A percentile compares a stretch with the other conserved stretches of the same genome.
These are phyloP conservation scores for Trichoplusia ni DNA, from an alignment of 1,140 invertebrate species.

Conservation along the genomic window DNA sequence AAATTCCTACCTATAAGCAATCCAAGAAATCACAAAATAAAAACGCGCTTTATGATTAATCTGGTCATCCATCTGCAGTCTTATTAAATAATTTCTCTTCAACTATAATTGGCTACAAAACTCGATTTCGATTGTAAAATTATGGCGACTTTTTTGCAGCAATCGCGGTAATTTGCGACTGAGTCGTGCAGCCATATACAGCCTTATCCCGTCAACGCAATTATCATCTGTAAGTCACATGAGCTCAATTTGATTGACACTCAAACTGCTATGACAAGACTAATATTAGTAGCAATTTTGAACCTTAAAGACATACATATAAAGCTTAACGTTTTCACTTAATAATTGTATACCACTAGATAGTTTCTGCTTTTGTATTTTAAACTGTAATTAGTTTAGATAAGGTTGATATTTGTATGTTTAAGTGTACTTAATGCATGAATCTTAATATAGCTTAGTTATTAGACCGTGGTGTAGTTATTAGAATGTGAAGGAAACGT, in stretches of 20 bases:
- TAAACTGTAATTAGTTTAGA: no score
- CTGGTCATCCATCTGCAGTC: background rate
- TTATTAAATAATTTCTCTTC: background rate
- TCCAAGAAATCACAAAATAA: no score
- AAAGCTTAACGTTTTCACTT: no score
- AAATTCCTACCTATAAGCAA: no score
- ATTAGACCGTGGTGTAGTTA: background rate
- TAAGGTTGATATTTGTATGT: background rate
- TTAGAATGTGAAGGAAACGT: background rate
- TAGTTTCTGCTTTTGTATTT: no score
- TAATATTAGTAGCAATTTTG: background rate
- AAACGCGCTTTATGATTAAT: no score
- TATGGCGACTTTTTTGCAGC: background rate
- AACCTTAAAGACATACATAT: no score
- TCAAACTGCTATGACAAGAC: no score
- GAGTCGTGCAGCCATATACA: background rate
- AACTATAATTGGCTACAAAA: background rate
- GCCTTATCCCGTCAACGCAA: background rate
- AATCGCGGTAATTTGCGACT: background rate
- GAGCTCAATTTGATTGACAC: background rate
- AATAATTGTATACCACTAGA: no score
- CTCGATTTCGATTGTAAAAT: slow-evolving; percentile 1
- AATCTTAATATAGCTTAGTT: no score
- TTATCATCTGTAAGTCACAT: background rate
- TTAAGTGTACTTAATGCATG: no score